A percentile compares a stretch with the other conserved stretches of the same genome.
These are phyloP conservation scores for Microcaecilia unicolor DNA, from an alignment of 2,797 vertebrate species.

Conservation along the genomic window DNA sequence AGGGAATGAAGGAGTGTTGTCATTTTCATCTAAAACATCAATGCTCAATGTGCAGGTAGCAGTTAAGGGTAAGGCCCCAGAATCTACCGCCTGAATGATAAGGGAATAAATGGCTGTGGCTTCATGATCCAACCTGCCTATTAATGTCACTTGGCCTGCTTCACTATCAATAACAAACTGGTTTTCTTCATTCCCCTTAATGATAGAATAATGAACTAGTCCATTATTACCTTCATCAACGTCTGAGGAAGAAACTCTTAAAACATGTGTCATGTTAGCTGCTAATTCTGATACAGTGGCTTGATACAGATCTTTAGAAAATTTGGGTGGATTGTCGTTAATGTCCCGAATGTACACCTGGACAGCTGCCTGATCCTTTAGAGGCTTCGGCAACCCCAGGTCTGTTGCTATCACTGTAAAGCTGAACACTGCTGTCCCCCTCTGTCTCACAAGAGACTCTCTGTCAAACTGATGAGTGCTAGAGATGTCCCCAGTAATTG, in stretches of 20 bases:
- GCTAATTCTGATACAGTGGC: constrained; percentile 88
- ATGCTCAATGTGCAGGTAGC: constrained; percentile 84
- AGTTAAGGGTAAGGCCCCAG: constrained; percentile 65
- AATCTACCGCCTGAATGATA: constrained; percentile 81
- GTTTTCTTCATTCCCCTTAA: constrained; percentile 83
- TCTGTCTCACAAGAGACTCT: constrained; percentile 84
- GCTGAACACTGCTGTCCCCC: constrained; percentile 82
- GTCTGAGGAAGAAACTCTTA: constrained; percentile 89
- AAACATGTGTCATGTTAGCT: constrained; percentile 80
- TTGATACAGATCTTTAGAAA: constrained; percentile 92
- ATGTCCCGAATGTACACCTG: constrained; percentile 92
- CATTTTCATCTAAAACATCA: constrained; percentile 88
- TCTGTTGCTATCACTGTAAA: constrained; percentile 81
- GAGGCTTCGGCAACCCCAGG: constrained; percentile 85
- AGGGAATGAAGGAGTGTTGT: constrained; percentile 88
- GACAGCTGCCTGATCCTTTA: constrained; percentile 89
- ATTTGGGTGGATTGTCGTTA: constrained; percentile 90
- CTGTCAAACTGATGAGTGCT: constrained; percentile 85
- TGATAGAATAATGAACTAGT: constrained; percentile 71
- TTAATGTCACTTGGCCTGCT: constrained; percentile 83
- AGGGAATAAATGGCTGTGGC: constrained; percentile 78
- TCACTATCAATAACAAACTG: constrained; percentile 74
- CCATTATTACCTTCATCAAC: constrained; percentile 89
- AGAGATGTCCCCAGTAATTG: constrained; percentile 76
- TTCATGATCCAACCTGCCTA: constrained; percentile 85